Conservation (phyloP, 2,113 vertebrate species). For the Thunnus maccoyii region DNA sequence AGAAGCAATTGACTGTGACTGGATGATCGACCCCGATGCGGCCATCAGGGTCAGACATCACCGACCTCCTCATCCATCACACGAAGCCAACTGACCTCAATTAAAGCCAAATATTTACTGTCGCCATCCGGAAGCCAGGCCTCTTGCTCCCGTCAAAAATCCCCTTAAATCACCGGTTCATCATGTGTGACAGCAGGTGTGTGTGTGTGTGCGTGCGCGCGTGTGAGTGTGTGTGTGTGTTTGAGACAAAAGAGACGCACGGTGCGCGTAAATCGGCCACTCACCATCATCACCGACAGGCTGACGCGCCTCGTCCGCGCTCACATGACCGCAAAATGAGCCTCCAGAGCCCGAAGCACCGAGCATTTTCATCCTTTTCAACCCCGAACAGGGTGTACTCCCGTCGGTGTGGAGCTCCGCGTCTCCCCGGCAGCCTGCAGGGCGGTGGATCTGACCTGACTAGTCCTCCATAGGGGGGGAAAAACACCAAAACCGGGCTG, state of each 20-base stretch:
- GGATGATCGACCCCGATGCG: slow-evolving; percentile 44
- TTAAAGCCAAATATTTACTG: neutral
- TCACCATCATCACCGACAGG: slow-evolving; percentile 69
- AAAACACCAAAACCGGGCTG: neutral
- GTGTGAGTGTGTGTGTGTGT: neutral
- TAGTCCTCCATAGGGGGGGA: slow-evolving; percentile 23
- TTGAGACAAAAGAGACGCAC: slow-evolving; percentile 50
- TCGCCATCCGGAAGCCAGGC: neutral
- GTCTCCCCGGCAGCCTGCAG: slow-evolving; percentile 33
- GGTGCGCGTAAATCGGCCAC: slow-evolving; percentile 35
- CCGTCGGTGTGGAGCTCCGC: slow-evolving; percentile 15
- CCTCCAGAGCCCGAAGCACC: slow-evolving; percentile 18
- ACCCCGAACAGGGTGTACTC: neutral
- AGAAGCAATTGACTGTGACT: neutral
- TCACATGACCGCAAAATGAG: slow-evolving; percentile 22
- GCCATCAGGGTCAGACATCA: slow-evolving; percentile 42
- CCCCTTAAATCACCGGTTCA: too few relatives aligned
- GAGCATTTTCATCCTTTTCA: slow-evolving; percentile 21
- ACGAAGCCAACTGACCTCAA: slow-evolving; percentile 32
- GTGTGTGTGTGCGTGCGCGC: neutral
- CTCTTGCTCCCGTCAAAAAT: neutral
- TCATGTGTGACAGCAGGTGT: slow-evolving; percentile 42
- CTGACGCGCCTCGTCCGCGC: slow-evolving; percentile 52
- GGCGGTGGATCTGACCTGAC: slow-evolving; percentile 20
- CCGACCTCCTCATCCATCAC: slow-evolving; percentile 35